phyloP scores from a whole-genome alignment of 2,113 vertebrate species.

The Lagopus leucura region DNA sequence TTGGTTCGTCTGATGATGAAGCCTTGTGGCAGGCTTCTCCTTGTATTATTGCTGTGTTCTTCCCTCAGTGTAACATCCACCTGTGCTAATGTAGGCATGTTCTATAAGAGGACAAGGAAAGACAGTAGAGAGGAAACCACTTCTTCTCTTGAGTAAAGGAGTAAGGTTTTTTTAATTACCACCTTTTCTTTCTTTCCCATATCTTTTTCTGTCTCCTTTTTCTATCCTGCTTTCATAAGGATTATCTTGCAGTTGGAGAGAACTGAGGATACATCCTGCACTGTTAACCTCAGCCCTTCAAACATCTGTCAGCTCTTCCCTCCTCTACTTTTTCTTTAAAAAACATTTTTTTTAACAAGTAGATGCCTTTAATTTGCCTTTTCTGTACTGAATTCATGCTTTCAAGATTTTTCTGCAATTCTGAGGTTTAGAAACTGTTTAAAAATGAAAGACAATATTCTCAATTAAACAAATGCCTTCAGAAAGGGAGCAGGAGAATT shows the following conservation, averaged over 20 bases:
- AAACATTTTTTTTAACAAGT: not conserved
- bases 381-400: not conserved
- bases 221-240: not conserved
- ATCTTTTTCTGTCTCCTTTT: not conserved
- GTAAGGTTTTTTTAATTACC: not conserved
- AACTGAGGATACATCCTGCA: not conserved
- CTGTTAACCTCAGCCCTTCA: not conserved
- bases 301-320: conserved; percentile 6
- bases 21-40: not conserved
- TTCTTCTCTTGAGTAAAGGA: not conserved
- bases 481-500: not conserved
- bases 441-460: not conserved
- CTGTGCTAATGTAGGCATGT: not conserved
- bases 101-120: not conserved
- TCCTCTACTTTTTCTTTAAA: not conserved
- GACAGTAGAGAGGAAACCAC: not conserved
- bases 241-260: not conserved
- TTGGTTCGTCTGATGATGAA: not conserved
- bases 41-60: not conserved
- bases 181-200: not conserved
- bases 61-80: fast-evolving
- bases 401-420: not conserved
- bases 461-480: not conserved
- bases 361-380: not conserved
- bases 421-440: not conserved